Evolutionary conservation across 2,888 invertebrate species (phyloP), one percentile per base, ranked within the genome.

Genomic region (Chouioia cunea): DNA sequence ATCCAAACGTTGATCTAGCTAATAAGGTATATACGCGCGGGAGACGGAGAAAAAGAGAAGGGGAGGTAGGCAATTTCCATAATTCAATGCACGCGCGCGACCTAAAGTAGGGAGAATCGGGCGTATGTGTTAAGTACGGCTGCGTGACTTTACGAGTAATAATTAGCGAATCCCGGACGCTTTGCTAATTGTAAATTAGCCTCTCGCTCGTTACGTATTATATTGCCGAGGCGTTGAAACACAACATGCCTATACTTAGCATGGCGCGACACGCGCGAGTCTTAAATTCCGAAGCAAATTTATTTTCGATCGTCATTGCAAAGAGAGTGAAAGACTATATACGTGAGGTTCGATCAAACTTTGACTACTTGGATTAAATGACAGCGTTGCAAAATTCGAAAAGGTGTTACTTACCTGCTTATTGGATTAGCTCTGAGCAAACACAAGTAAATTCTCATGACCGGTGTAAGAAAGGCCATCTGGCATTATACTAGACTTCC

Each of bases 151-250:
- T n/a, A 73, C 73, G 73, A 70, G 73, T 73, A 77, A 77, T 76
- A 77, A 77, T 78, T 77, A 78, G 67, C 36, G 69, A 75, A 75
- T 77, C 75, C 6, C 36, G 73, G 70, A 76, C 77, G 77, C 75
- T 74, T 36, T 74, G 76, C 73, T 76, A 75, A 78, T 78, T 77
- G 76, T 76, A 76, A 76, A 78, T 78, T 77, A 77, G 76, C 73
- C 62, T 8, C 74, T 0, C 60, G 48, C 52, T 75, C 74, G 76
- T 77, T 77, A 76, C 71, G 74, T 77, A 76, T 75, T 75, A 3
- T 36, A 77, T 77, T 75, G 75, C 74, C 70, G 60, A 2, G 14
- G n/a, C 12, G 20, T 36, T 12, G 6, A 36, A 36, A 36, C 12
- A 36, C 36, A n/a, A 10, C 36, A 1, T 1, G 36, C 6, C 36